Evolutionary conservation across 2,888 invertebrate genomes (phyloP).

Genomic region (Actias luna): DNA sequence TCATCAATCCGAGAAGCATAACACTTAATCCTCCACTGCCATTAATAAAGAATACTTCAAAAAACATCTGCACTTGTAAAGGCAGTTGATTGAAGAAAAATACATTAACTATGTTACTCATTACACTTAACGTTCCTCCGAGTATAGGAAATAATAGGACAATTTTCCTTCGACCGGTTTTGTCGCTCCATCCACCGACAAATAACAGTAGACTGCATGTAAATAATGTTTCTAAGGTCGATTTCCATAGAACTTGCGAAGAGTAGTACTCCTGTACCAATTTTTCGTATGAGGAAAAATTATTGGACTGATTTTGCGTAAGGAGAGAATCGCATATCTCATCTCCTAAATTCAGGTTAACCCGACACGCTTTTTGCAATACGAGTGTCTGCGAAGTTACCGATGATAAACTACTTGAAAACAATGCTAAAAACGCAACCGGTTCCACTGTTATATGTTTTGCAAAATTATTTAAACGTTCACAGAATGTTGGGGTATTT

Average conservation of each 20-base stretch:
- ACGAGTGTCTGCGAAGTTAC: constrained; percentile 88
- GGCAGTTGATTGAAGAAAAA: constrained; percentile 86
- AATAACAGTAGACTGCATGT: constrained; percentile 88
- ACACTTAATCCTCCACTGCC: constrained; percentile 36
- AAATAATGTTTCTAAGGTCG: constrained; percentile 86
- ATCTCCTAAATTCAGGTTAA: constrained; percentile 85
- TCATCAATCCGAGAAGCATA: constrained; percentile 33
- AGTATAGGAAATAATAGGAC: constrained; percentile 87
- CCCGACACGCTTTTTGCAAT: constrained; percentile 89
- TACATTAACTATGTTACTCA: constrained; percentile 86
- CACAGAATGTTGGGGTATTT: constrained; percentile 20
- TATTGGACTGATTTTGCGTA: constrained; percentile 80
- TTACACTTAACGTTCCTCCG: constrained; percentile 85
- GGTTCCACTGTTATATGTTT: constrained; percentile 43
- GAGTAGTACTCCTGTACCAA: constrained; percentile 85
- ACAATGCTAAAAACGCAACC: constrained; percentile 33
- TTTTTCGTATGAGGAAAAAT: constrained; percentile 61
- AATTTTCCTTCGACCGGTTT: constrained; percentile 82
- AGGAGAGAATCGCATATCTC: constrained; percentile 86
- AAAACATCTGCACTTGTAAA: constrained; percentile 80
- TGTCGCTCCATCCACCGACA: constrained; percentile 87
- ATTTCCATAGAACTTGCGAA: constrained; percentile 88
- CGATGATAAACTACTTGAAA: constrained; percentile 67
- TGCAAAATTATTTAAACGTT: constrained; percentile 22
- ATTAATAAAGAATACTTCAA: constrained; percentile 36